Base-by-base conservation (phyloP, 2,888 invertebrate genomes). In the Oxycera nigricornis region DNA sequence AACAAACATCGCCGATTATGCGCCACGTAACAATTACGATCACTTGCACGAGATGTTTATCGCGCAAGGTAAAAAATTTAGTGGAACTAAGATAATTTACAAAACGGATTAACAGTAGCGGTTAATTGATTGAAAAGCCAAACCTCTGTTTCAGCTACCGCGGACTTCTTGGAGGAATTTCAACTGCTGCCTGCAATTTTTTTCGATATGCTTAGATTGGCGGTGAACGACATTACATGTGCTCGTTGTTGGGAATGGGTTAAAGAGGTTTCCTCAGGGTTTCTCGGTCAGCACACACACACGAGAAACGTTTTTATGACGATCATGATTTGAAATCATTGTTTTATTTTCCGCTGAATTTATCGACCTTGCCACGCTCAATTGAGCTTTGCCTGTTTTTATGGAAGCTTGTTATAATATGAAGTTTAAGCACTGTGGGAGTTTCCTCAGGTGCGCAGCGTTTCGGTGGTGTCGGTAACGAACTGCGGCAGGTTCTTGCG, bases 101-200 rank as follows among this genome's bases (percentile, higher is more conserved):
- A 59, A 55, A 59, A 59, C 59, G 59, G 26, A 59, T 59, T 59
- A n/a, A 59, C n/a, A 14, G 30, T 59, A 59, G 59, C 59, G 59
- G 59, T 59, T 59, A 59, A 59, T 59, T 59, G 59, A 59, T 59
- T 59, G 59, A 24, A 24, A 11, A 24, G n/a, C n/a, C 24, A 24
- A 55, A 24, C 55, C 20, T 55, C 24, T 3, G 55, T 55, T 14
- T 39, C 39, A 14, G 39, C n/a, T n/a, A n/a, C 46, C 46, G 17
- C 6, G 17, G 3, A 46, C 46, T 7, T n/a, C 46, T 3, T 46
- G 14, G 6, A 35, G 11, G 6, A 11, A 35, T 6, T 35, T 7
- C 35, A 35, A 6, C 6, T 35, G 11, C 35, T 35, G 46, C 6
- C 14, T 7, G 11, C 14, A 46, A 46, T 46, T 46, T 46, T 46